These are phyloP conservation scores for Lutjanus erythropterus DNA, from an alignment of 2,113 vertebrate species.

Conservation along the genomic window DNA sequence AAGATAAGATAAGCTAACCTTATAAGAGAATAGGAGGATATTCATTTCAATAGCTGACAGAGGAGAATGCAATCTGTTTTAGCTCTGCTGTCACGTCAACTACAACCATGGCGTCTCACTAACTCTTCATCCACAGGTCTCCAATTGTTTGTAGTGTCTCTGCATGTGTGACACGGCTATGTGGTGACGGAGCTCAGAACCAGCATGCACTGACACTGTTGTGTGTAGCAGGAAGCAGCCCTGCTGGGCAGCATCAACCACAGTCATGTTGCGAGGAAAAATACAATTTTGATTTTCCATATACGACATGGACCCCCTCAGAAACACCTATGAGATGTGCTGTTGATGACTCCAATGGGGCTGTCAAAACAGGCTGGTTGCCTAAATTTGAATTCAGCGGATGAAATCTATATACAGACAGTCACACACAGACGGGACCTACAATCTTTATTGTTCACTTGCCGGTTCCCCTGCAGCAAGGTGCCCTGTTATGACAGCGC, in stretches of 20 bases:
- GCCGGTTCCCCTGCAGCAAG: slow-evolving; percentile 9
- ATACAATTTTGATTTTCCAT: slow-evolving; percentile 55
- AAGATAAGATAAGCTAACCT: too few relatives aligned
- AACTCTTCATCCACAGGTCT: slow-evolving; percentile 26
- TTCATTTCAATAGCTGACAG: background rate
- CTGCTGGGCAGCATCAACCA: slow-evolving; percentile 54
- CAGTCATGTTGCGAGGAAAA: slow-evolving; percentile 34
- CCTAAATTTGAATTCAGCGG: slow-evolving; percentile 47
- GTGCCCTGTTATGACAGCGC: slow-evolving; percentile 19
- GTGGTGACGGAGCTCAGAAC: slow-evolving; percentile 20
- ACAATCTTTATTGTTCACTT: slow-evolving; percentile 41
- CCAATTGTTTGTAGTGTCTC: slow-evolving; percentile 11
- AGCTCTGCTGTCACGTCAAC: background rate
- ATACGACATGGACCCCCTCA: background rate
- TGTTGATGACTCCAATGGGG: slow-evolving; percentile 23
- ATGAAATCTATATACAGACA: slow-evolving; percentile 13
- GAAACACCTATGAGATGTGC: slow-evolving; percentile 21
- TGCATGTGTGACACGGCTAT: slow-evolving; percentile 18
- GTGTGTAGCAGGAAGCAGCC: slow-evolving; percentile 34
- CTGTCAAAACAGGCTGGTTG: slow-evolving; percentile 20
- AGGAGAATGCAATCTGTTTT: background rate
- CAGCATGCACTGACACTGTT: slow-evolving; percentile 33
- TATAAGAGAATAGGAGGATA: background rate
- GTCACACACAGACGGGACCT: slow-evolving; percentile 12
- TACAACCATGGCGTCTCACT: background rate